phyloP scores from a whole-genome alignment of 2,888 invertebrate genomes.

The Boloria euphrosyne region DNA sequence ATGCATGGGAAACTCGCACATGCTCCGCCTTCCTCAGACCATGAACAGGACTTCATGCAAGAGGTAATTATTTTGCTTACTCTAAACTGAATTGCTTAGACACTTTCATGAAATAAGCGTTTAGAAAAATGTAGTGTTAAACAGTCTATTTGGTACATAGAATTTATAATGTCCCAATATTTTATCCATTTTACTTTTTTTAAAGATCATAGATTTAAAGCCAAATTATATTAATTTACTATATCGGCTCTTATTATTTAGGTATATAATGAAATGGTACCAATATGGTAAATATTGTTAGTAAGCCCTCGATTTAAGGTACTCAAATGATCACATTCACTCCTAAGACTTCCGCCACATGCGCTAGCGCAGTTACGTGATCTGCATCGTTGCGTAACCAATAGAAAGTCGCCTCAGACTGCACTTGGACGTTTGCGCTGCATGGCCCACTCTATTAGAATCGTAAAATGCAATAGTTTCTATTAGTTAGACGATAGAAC shows the following conservation, averaged over 20 bases:
- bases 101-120: too few relatives aligned
- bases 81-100: not conserved
- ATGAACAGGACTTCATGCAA: conserved; percentile 91
- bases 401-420: conserved; percentile 77
- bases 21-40: conserved; percentile 73
- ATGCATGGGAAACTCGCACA: conserved; percentile 87
- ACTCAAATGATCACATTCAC: conserved; percentile 65
- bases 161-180: too few relatives aligned
- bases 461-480: conserved; percentile 61
- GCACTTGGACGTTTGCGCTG: conserved; percentile 70
- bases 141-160: too few relatives aligned
- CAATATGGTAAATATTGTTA: conserved; percentile 34
- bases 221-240: not conserved
- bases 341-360: conserved; percentile 77
- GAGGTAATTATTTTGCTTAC: conserved; percentile 83
- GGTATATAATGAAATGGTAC: conserved; percentile 18
- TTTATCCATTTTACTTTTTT: too few relatives aligned
- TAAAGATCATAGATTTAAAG: too few relatives aligned
- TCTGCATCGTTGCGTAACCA: conserved; percentile 78
- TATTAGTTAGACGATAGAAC: conserved; percentile 47
- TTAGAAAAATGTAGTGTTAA: too few relatives aligned
- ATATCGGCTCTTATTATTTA: not conserved
- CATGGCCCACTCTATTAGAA: conserved; percentile 66
- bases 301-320: conserved; percentile 41
- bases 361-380: conserved; percentile 77